Conservation (phyloP, 2,113 vertebrate species). For the Sclerurus mexicanus region DNA sequence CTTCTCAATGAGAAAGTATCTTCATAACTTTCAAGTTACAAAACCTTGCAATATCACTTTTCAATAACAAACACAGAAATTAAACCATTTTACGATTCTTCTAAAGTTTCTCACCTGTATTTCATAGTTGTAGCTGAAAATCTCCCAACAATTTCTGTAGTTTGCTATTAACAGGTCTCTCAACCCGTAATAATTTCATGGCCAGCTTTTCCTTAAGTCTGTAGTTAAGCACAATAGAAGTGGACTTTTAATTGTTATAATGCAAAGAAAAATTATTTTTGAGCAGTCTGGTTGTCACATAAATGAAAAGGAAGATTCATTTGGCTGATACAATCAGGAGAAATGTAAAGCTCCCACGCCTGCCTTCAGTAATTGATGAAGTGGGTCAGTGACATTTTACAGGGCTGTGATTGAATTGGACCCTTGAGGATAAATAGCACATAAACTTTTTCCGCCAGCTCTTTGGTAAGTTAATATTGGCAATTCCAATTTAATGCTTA, state of each 20-base stretch:
- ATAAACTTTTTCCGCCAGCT: conserved; percentile 38
- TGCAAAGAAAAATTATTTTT: neutral
- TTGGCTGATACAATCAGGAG: neutral
- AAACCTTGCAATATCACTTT: neutral
- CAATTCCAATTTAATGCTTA: conserved; percentile 51
- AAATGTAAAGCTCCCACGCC: conserved; percentile 3
- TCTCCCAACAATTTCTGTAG: neutral
- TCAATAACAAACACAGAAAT: neutral
- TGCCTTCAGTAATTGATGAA: conserved; percentile 64
- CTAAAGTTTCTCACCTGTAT: neutral
- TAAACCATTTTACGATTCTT: neutral
- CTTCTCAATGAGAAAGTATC: neutral
- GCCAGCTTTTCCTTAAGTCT: neutral
- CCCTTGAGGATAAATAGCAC: conserved; percentile 52
- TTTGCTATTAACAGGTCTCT: neutral
- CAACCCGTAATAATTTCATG: neutral
- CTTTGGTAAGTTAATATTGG: conserved; percentile 56
- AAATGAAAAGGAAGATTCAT: neutral
- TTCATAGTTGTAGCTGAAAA: neutral
- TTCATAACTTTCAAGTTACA: neutral
- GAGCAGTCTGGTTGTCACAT: neutral
- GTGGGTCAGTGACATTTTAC: conserved; percentile 69
- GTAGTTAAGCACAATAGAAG: neutral
- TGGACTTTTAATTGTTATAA: neutral
- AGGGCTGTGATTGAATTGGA: conserved; percentile 41